Percentiles rank a stretch among this genome's conserved stretches.
These are phyloP conservation scores for Eupithecia insigniata DNA, from an alignment of 2,888 invertebrate genomes.

Conservation along the genomic window DNA sequence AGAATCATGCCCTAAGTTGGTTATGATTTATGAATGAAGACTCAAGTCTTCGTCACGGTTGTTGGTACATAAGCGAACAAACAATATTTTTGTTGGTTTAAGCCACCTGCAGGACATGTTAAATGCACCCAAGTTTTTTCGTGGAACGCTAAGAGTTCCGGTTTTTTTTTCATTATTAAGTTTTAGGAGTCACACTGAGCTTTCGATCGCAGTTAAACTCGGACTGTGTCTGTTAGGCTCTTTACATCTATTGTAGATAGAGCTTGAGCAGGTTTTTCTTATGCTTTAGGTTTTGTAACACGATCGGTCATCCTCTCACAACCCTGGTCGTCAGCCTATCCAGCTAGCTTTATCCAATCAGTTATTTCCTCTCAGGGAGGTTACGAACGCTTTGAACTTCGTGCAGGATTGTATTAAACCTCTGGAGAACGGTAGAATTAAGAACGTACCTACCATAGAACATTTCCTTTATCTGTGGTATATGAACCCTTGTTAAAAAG, in stretches of 20 bases:
- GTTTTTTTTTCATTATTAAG: neutral
- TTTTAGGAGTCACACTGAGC: neutral
- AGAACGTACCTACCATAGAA: no score
- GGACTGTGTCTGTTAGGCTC: neutral
- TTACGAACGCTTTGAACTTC: neutral
- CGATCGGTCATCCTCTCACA: neutral
- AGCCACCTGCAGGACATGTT: slow-evolving; percentile 41
- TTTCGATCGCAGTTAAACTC: neutral
- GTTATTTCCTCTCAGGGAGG: neutral
- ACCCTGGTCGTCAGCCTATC: neutral
- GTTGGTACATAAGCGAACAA: slow-evolving; percentile 36
- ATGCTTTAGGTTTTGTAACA: neutral
- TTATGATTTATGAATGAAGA: no score
- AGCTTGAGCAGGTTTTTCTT: neutral
- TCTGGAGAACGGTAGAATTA: neutral
- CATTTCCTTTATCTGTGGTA: neutral
- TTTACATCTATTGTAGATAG: neutral
- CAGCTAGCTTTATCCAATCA: neutral
- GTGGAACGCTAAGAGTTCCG: neutral
- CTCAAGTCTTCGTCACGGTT: neutral
- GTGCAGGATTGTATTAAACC: neutral
- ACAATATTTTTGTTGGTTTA: slow-evolving; percentile 51
- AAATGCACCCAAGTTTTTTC: slow-evolving; percentile 38
- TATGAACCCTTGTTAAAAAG: neutral
- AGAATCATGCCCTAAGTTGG: neutral